Conservation (phyloP, 1,140 invertebrate genomes). For the Polypedilum vanderplanki region DNA sequence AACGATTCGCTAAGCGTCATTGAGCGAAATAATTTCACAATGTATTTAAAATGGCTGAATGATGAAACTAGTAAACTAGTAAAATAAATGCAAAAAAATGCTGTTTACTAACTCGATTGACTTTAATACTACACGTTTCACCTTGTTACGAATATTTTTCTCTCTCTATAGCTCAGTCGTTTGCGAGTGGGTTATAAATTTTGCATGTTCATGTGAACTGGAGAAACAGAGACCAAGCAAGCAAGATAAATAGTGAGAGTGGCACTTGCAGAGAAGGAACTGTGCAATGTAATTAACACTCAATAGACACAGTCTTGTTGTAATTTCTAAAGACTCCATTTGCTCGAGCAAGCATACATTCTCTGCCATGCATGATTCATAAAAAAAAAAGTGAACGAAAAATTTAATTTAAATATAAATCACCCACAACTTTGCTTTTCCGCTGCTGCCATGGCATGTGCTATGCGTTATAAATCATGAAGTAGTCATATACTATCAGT, state of each 20-base stretch:
- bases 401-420: slow-evolving; percentile 17
- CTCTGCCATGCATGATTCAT: too few species aligned
- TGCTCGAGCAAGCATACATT: too few species aligned
- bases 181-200: background rate
- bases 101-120: background rate
- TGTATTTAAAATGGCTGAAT: background rate
- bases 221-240: too few species aligned
- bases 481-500: background rate
- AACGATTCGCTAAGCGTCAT: background rate
- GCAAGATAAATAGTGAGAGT: background rate
- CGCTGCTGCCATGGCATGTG: background rate
- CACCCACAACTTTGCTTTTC: background rate
- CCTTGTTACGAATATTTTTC: background rate
- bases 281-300: background rate
- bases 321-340: background rate
- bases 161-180: background rate
- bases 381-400: background rate
- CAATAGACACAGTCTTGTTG: background rate
- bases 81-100: background rate
- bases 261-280: background rate
- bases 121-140: background rate
- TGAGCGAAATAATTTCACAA: background rate
- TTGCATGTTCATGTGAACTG: slow-evolving; percentile 15
- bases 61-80: background rate
- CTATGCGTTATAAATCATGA: slow-evolving; percentile 12